Evolutionary conservation across 1,140 invertebrate species (phyloP).

Genomic region (Agrilus planipennis): DNA sequence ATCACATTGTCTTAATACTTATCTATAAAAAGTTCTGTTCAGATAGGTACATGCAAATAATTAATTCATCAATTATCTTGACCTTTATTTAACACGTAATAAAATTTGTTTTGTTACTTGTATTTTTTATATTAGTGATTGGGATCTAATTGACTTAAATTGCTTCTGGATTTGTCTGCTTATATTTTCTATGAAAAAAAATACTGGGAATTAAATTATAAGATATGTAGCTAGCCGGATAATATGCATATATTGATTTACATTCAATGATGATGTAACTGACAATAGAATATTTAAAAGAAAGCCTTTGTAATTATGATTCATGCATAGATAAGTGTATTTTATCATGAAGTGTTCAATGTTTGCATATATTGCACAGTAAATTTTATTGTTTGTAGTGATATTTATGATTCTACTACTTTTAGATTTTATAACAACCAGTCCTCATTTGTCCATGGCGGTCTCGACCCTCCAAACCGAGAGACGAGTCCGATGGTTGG

Average conservation of each 20-base stretch:
- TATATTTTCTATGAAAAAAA: no score
- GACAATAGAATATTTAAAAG: no score
- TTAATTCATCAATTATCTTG: not conserved
- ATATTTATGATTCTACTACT: no score
- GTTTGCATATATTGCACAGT: no score
- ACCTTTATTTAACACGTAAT: not conserved
- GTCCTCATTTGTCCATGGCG: constrained; percentile 92
- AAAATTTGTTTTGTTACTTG: not conserved
- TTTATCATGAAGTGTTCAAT: no score
- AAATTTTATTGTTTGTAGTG: no score
- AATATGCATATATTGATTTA: no score
- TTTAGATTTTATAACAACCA: constrained; percentile 88
- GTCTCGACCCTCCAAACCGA: constrained; percentile 63
- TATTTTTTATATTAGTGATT: not conserved
- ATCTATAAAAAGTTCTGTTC: not conserved
- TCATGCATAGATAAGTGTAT: no score
- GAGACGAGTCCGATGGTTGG: constrained; percentile 80
- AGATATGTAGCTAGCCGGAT: no score
- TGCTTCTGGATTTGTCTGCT: not conserved
- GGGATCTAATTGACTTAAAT: not conserved
- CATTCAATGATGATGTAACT: no score
- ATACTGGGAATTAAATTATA: no score
- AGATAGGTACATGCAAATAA: not conserved
- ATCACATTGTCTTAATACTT: not conserved
- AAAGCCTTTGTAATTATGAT: no score